Percentiles rank a stretch among this genome's conserved stretches.
phyloP scores from a whole-genome alignment of 2,797 vertebrate genomes.

The Cephalopachus bancanus region DNA sequence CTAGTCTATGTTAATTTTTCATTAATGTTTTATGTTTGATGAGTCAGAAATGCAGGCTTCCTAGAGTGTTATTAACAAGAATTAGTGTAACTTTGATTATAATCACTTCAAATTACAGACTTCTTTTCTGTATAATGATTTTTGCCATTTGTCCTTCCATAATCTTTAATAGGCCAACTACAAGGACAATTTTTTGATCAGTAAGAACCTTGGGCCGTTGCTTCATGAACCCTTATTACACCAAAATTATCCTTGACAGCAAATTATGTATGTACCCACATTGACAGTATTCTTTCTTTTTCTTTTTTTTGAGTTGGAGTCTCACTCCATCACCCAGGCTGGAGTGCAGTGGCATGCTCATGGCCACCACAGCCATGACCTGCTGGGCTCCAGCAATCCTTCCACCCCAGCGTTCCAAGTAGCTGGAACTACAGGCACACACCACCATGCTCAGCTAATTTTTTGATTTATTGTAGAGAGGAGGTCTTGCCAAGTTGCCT shows the following conservation, averaged over 20 bases:
- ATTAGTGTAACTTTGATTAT: conserved; percentile 58
- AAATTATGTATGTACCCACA: neutral
- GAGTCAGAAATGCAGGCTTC: conserved; percentile 69
- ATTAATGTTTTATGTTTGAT: conserved; percentile 74
- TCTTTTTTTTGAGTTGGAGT: too few species aligned
- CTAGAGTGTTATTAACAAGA: conserved; percentile 61
- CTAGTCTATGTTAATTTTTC: conserved; percentile 51
- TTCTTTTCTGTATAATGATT: conserved; percentile 54
- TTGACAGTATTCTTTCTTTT: neutral
- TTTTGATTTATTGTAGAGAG: too few species aligned
- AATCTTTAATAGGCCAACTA: conserved; percentile 48
- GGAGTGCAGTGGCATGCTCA: too few species aligned
- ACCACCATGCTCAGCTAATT: too few species aligned
- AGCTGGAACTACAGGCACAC: too few species aligned
- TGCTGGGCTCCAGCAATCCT: too few species aligned
- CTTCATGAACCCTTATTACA: conserved; percentile 46
- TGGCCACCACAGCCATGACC: too few species aligned
- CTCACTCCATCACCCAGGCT: too few species aligned
- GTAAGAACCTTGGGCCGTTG: conserved; percentile 21
- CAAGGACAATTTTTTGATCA: conserved; percentile 54
- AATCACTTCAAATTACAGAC: conserved; percentile 68
- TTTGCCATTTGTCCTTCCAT: conserved; percentile 68
- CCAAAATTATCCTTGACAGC: conserved; percentile 43
- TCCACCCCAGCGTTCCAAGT: too few species aligned
- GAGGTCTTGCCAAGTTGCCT: too few species aligned